Evolutionary conservation across 2,113 vertebrate genomes (phyloP).

Genomic region (Festucalex cinctus): DNA sequence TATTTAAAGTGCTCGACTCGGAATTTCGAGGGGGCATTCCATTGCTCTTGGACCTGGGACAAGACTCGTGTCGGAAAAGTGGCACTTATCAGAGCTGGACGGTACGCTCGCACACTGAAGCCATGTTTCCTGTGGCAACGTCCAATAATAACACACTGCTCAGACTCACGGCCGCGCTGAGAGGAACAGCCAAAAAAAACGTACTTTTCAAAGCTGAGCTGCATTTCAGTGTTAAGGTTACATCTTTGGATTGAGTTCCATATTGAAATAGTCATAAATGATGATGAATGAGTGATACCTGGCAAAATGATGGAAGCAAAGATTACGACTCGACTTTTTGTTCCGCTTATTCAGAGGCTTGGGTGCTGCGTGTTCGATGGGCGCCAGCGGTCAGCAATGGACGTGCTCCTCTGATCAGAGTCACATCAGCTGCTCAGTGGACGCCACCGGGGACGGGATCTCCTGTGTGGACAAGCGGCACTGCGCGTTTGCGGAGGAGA

Average conservation of each 20-base stretch:
- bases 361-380: conserved; percentile 29
- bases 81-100: conserved; percentile 42
- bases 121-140: background rate
- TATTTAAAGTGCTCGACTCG: conserved; percentile 48
- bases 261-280: conserved; percentile 8
- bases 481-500: conserved; percentile 61
- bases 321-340: rapidly evolving
- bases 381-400: conserved; percentile 30
- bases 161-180: conserved; percentile 12
- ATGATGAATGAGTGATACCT: background rate
- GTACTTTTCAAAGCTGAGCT: conserved; percentile 3
- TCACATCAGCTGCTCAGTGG: conserved; percentile 45
- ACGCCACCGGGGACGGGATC: conserved; percentile 15
- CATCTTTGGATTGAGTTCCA: background rate
- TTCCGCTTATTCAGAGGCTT: conserved; percentile 7
- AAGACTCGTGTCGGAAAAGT: conserved; percentile 36
- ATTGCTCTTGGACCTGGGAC: conserved; percentile 61
- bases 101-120: conserved; percentile 40
- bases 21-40: conserved; percentile 56
- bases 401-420: conserved; percentile 35
- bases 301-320: background rate
- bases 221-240: background rate
- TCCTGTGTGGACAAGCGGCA: conserved; percentile 45
- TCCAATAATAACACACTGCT: conserved; percentile 20
- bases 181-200: conserved; percentile 16